phyloP scores from a whole-genome alignment of 2,888 invertebrate species.

The Thymelicus sylvestris region DNA sequence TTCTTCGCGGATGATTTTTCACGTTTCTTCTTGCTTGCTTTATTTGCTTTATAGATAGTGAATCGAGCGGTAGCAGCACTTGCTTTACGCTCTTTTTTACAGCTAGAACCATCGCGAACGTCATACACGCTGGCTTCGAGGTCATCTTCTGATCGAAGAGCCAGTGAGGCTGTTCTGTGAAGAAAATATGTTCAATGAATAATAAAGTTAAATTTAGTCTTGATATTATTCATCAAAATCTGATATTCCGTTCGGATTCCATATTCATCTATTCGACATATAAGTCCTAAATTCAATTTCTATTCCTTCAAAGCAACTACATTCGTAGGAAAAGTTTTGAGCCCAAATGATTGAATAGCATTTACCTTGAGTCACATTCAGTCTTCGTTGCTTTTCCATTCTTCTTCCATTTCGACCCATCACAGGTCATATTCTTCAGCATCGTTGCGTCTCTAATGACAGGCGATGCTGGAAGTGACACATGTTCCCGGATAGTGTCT shows the following conservation, averaged over 20 bases:
- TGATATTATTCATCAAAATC: no score
- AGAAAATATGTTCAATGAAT: not conserved
- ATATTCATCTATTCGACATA: no score
- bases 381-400: constrained; percentile 70
- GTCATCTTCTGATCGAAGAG: constrained; percentile 71
- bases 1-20: constrained; percentile 97
- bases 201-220: no score
- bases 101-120: constrained; percentile 70
- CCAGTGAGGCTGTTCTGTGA: constrained; percentile 86
- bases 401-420: constrained; percentile 68
- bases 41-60: constrained; percentile 97
- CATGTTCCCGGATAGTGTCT: constrained; percentile 84
- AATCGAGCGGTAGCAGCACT: constrained; percentile 89
- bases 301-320: no score
- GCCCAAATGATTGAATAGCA: not conserved
- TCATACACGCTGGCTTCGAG: constrained; percentile 71
- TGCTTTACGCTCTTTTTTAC: constrained; percentile 90
- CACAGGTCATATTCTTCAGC: constrained; percentile 68
- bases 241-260: no score
- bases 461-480: constrained; percentile 82
- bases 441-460: constrained; percentile 74
- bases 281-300: no score
- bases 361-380: constrained; percentile 67
- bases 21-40: constrained; percentile 96
- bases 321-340: no score